Evolutionary conservation across 37 sponge, comb jelly and placozoan species (phyloP), one percentile per base, ranked within the genome.

Genomic region (Chondrilla cf. caribensis): DNA sequence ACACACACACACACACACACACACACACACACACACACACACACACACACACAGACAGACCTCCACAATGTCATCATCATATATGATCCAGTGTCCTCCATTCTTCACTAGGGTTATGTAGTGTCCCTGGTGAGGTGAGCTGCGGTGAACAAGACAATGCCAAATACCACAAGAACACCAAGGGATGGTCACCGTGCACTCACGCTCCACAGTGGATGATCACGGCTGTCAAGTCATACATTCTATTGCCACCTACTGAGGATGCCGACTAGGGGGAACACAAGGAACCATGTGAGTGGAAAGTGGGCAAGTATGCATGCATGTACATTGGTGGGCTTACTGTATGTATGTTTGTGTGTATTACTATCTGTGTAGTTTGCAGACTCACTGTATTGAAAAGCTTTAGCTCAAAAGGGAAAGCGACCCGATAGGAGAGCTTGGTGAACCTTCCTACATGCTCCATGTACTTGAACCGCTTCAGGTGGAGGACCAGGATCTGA

Each of bases 391-490:
- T 97, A 72, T 94, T 97, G 85, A 94, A 94, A 9, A 97, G 89
- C 66, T 91, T 90, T 4, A 98, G 90, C 66, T 98, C 99, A 84
- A 92, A 89, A 38, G 99, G 99, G 70, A 98, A 98, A 57, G 87
- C 94, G 35, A 98, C 97, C 7, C 99, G 87, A 71, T 96, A 89
- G 43, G 92, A 86, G 26, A 98, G 93, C 79, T 98, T 98, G 47
- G 88, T 86, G 78, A 87, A 92, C 62, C 96, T 85, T 17, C 89
- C 79, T 38, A 85, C 73, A 11, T 85, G 81, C 67, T 98, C 99
- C 84, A 93, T 86, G 87, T 84, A 98, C 77, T 98, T 98, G 86
- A 98, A 98, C 42, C 99, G 87, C 85, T 98, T 98, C 47, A 98
- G 87, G 70, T 98, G 99, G 0, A 98, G 87, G 6, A 94, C 99